Evolutionary conservation across 2,888 invertebrate genomes (phyloP).

Genomic region (Cephus rjabovi): DNA sequence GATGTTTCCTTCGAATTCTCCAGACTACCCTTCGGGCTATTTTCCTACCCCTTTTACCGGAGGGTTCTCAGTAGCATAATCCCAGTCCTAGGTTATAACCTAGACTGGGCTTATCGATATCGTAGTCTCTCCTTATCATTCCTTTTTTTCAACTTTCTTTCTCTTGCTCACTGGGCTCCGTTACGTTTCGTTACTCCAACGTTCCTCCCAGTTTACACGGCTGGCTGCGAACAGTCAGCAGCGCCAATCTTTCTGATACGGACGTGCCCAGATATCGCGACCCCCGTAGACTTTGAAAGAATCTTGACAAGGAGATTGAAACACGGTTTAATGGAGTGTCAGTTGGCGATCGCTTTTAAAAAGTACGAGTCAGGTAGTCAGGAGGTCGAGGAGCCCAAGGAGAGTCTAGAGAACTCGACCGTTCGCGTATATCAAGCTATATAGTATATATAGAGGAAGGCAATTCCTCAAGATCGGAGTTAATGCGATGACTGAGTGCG

Average conservation of each 20-base stretch:
- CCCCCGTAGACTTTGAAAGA: neutral
- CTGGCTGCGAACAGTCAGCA: neutral
- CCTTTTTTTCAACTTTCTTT: neutral
- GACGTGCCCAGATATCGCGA: neutral
- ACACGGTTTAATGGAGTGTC: conserved; percentile 10
- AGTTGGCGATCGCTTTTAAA: conserved; percentile 2
- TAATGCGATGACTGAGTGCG: conserved; percentile 35
- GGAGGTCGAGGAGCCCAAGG: neutral
- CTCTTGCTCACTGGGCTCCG: neutral
- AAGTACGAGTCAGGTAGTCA: neutral
- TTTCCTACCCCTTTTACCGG: neutral
- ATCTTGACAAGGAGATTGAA: conserved; percentile 3
- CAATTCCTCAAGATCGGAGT: conserved; percentile 20
- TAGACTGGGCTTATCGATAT: neutral
- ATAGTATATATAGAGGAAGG: conserved; percentile 3
- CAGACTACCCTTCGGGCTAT: neutral
- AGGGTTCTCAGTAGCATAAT: neutral
- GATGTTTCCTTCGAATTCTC: neutral
- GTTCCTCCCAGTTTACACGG: neutral
- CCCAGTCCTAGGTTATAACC: neutral
- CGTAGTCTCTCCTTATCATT: neutral
- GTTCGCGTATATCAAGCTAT: neutral
- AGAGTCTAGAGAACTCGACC: neutral
- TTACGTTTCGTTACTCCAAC: neutral
- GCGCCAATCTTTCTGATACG: neutral